Evolutionary conservation across 2,113 vertebrate species (phyloP).

Genomic region (Mus spicilegus): DNA sequence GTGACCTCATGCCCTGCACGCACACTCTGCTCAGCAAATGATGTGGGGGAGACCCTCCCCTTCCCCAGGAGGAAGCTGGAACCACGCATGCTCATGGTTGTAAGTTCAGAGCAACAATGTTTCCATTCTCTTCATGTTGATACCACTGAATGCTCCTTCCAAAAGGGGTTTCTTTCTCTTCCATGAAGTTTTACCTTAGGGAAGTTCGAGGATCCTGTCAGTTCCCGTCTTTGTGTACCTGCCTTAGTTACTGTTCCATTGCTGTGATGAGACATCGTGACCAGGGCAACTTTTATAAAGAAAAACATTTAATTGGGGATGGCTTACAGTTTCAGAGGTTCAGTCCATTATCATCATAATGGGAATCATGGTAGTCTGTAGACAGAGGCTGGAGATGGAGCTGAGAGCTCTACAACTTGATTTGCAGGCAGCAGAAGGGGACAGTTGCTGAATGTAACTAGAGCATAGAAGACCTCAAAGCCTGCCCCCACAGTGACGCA

Average conservation of each 20-base stretch:
- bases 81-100: fast-evolving
- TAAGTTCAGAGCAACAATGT: fast-evolving
- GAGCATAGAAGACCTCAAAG: not conserved
- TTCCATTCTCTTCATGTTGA: not conserved
- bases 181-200: not conserved
- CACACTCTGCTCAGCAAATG: fast-evolving
- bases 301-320: not conserved
- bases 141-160: not conserved
- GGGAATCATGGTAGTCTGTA: not conserved
- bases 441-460: not conserved
- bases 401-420: not conserved
- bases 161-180: not conserved
- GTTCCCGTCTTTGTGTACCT: not conserved
- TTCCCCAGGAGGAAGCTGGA: not conserved
- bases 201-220: not conserved
- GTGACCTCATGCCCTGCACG: not conserved
- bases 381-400: not conserved
- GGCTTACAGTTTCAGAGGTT: not conserved
- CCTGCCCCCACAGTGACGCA: not conserved
- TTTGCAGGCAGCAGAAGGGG: not conserved
- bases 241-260: not conserved
- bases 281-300: not conserved
- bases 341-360: not conserved
- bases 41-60: not conserved
- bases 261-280: not conserved